Evolutionary conservation across 1,140 invertebrate species (phyloP), one percentile per base, ranked within the genome.

Genomic region (Caenorhabditis inopinata): DNA sequence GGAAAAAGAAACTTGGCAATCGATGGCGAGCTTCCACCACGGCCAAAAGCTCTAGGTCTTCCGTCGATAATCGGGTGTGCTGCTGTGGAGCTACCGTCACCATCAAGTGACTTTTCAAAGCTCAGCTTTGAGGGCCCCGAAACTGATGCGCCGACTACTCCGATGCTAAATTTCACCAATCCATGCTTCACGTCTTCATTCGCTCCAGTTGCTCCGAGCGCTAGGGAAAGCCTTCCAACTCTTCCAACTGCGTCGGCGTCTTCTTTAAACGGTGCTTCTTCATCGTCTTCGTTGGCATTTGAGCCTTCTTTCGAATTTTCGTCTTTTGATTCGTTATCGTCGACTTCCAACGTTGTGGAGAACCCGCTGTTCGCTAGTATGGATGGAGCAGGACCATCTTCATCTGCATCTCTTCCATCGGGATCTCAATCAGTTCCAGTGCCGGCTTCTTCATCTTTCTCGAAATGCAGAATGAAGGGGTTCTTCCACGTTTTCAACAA

Each of bases 91-190:
- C 74, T 87, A 32, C 86, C 87, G 7, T 88, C 87, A 32, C 86
- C 86, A 23, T 85, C 83, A 29, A 88, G 83, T 42, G 87, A 87
- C 74, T 81, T 87, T 14, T 83, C 83, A 12, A 84, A 83, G 78
- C 53, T 87, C 12, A 85, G 49, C 62, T 86, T 87, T 51, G 83
- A 48, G 25, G 46, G 12, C 29, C 45, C 75, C 35, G 46, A 47
- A 38, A 12, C 75, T 35, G 25, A 11, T 25, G 25, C 18, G 25
- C 74, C 45, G 48, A 29, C 47, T 7, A 75, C 45, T 47, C 74
- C 74, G 23, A n/a, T 48, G 16, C 29, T 75, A 18, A 75, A 75
- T 45, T 75, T 75, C 45, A 32, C 47, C 47, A 48, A 47, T 14
- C 74, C 47, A 75, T 68, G 58, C 23, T 68, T 68, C 58, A 42